Base-by-base conservation (phyloP, 2,113 vertebrate species). In the Aspidoscelis tigris region DNA sequence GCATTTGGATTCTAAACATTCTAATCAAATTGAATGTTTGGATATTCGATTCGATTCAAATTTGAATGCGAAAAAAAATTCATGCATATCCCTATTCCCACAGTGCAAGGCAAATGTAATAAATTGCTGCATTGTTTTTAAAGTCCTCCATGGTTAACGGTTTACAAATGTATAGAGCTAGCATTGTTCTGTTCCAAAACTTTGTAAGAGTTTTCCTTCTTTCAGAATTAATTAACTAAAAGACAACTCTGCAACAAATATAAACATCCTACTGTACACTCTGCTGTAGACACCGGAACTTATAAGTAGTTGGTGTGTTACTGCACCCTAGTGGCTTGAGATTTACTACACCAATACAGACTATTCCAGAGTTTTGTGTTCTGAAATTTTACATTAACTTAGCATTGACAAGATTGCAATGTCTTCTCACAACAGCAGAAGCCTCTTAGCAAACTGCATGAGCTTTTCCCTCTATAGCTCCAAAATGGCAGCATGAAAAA, bases 311-410 rank as follows among this genome's bases (percentile, higher is more conserved):
- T 20, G 14, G 50, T 78, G 47, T 39, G 5, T 84, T 20, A 58
- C 66, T 84, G 76, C 39, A 16, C 53, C 83, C 76, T 78, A 61
- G 55, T 79, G 83, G 68, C 68, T 47, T 41, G 11, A 43, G 53
- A 78, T 11, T 53, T 16, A 71, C 50, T 44, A 55, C 69, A 71
- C 76, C 44, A 65, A 20, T n/a, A 9, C 4, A 20, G 16, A 9
- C 2, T 47, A 18, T 39, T 78, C 44, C 39, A 21, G 24, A 14
- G 33, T n/a, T 21, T 24, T 81, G 39, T n/a, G 21, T 73, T 61
- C 33, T 7, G 20, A 47, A 21, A 53, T 10, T 47, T 71, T 58
- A 41, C n/a, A 39, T 58, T 44, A 9, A 11, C 16, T 8, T 39
- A 47, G 64, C 50, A 71, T 55, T 33, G 24, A 77, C 12, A 64